These are phyloP conservation scores for Eulemur coronatus DNA, from an alignment of 2,797 vertebrate species.

Conservation along the genomic window DNA sequence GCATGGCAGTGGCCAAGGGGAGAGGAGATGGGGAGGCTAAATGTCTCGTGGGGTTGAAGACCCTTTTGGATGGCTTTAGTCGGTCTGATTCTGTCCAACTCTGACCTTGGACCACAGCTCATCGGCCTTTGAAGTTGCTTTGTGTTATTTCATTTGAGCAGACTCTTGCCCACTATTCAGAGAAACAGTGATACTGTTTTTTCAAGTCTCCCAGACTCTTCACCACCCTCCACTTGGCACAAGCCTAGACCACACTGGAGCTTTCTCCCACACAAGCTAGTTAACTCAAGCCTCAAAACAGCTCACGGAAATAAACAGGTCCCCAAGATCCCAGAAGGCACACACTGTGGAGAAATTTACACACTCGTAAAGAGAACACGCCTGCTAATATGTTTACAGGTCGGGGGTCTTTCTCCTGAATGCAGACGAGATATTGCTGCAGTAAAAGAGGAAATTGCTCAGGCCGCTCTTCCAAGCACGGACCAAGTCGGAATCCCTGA, in stretches of 20 bases:
- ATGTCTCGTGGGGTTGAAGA: neutral
- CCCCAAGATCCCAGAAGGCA: slow-evolving; percentile 29
- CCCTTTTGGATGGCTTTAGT: neutral
- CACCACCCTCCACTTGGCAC: neutral
- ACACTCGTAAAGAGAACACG: slow-evolving; percentile 62
- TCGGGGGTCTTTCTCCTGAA: slow-evolving; percentile 64
- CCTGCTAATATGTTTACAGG: slow-evolving; percentile 61
- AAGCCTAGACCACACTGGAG: neutral
- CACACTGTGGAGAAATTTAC: slow-evolving; percentile 51
- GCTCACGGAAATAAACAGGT: slow-evolving; percentile 48
- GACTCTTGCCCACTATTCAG: neutral
- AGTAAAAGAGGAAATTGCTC: slow-evolving; percentile 68
- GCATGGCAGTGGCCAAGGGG: neutral
- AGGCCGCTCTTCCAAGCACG: slow-evolving; percentile 48
- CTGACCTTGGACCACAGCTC: neutral
- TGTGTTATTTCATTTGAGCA: neutral
- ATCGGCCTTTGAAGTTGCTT: neutral
- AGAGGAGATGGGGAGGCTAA: neutral
- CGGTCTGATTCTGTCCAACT: neutral
- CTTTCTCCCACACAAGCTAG: neutral
- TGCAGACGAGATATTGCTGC: slow-evolving; percentile 59
- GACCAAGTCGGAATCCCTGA: slow-evolving; percentile 51
- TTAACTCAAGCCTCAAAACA: neutral
- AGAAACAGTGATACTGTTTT: neutral
- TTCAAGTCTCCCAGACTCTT: neutral